Base-by-base conservation (phyloP, 2,113 vertebrate genomes). In the Atractosteus spatula region DNA sequence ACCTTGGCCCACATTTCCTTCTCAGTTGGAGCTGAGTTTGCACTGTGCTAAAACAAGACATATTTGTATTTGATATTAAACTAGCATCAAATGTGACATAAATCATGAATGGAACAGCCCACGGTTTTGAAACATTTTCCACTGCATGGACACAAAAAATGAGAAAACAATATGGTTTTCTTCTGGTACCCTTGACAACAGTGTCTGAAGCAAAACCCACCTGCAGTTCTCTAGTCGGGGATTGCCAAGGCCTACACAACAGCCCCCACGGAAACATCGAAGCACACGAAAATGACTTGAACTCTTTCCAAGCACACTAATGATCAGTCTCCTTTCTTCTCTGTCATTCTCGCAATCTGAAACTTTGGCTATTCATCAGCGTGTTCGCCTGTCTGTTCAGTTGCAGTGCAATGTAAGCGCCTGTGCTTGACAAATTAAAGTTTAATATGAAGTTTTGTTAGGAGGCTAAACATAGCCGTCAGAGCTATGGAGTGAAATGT, bases 51-150 rank as follows among this genome's bases (percentile, higher is more conserved):
- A 83, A 86, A 88, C 86, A 86, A 88, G 87, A 90, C 79, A n/a
- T 85, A 71, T 82, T 85, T 83, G 82, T 79, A 74, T 86, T 83
- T 83, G 83, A 89, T 87, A 88, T 86, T 79, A 82, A 86, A 86
- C 80, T 73, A 73, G 78, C 79, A 83, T 88, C 77, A 83, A 82
- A 83, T 81, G 45, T 77, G 75, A 81, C 80, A 88, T 89, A 83
- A 84, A 89, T 89, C 85, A 89, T 55, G 54, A 69, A 64, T 14
- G 62, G 62, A 78, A 71, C 64, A 64, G n/a, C 78, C 4, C 72
- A 82, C 61, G 3, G 44, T 72, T 78, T 68, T 73, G 76, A 80
- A 78, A 82, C 76, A 72, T 78, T 78, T 85, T 62, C 44, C 29
- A 61, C 43, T 69, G 70, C 62, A 51, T 72, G 74, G 77, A 74